Evolutionary conservation across 2,888 invertebrate genomes (phyloP).

Genomic region (Melanostoma scalare): DNA sequence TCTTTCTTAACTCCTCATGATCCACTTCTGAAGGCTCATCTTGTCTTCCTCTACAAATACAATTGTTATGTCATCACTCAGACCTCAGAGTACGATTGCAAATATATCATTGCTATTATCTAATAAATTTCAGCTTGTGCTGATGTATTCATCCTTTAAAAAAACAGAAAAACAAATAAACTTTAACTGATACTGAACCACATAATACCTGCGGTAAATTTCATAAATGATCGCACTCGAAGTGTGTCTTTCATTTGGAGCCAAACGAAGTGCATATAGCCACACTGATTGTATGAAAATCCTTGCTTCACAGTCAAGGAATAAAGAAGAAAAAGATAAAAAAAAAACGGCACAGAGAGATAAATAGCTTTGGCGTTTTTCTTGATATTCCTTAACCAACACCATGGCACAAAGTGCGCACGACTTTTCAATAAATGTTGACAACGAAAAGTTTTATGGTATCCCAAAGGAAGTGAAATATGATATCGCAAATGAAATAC

Average conservation of each 20-base stretch:
- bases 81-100: constrained; percentile 16
- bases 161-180: constrained; percentile 13
- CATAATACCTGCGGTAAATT: constrained; percentile 47
- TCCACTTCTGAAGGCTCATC: too few species aligned
- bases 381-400: constrained; percentile 60
- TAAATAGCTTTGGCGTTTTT: constrained; percentile 65
- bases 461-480: constrained; percentile 82
- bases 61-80: constrained; percentile 1
- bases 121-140: constrained; percentile 51
- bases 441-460: constrained; percentile 82
- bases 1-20: too few species aligned
- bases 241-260: constrained; percentile 52
- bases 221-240: constrained; percentile 50
- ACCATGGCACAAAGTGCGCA: constrained; percentile 80
- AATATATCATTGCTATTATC: constrained; percentile 60
- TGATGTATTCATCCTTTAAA: constrained; percentile 44
- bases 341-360: constrained; percentile 65
- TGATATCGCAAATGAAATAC: constrained; percentile 77
- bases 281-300: constrained; percentile 48
- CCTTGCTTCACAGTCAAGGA: constrained; percentile 34
- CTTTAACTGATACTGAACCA: constrained; percentile 29
- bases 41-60: too few species aligned
- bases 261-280: background rate
- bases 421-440: constrained; percentile 82
- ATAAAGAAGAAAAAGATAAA: constrained; percentile 36